phyloP scores from a whole-genome alignment of 2,888 invertebrate genomes.

The Hypomecis atomaria region DNA sequence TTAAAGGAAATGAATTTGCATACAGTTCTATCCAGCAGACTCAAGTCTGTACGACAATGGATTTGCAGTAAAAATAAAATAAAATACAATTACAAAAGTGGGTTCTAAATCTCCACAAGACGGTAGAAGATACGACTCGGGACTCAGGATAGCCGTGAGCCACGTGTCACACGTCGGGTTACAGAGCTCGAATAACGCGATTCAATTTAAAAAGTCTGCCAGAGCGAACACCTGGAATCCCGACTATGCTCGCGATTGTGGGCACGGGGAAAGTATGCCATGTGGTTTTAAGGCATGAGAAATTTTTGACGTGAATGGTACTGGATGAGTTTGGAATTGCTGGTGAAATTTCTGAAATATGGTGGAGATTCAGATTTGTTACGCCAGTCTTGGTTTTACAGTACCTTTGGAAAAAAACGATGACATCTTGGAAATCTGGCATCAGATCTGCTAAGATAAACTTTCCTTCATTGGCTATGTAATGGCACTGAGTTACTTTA shows the following conservation, averaged over 20 bases:
- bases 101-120: conserved; percentile 4
- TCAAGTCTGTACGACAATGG: background rate
- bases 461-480: no score
- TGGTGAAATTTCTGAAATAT: background rate
- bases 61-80: background rate
- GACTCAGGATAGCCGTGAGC: conserved; percentile 8
- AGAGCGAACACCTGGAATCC: conserved; percentile 35
- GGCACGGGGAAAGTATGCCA: conserved; percentile 13
- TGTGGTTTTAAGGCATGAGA: background rate
- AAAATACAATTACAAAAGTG: conserved; percentile 11
- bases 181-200: conserved; percentile 33
- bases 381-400: no score
- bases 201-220: conserved; percentile 46
- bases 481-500: no score
- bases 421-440: no score
- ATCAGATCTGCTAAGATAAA: no score
- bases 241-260: conserved; percentile 29
- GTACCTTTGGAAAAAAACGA: no score
- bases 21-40: no score
- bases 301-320: background rate
- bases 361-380: no score
- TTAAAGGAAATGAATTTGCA: no score
- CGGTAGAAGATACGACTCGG: conserved; percentile 10
- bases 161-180: conserved; percentile 32
- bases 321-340: background rate